Conservation (phyloP, 2,888 invertebrate genomes). For the Chrysolina americana region DNA sequence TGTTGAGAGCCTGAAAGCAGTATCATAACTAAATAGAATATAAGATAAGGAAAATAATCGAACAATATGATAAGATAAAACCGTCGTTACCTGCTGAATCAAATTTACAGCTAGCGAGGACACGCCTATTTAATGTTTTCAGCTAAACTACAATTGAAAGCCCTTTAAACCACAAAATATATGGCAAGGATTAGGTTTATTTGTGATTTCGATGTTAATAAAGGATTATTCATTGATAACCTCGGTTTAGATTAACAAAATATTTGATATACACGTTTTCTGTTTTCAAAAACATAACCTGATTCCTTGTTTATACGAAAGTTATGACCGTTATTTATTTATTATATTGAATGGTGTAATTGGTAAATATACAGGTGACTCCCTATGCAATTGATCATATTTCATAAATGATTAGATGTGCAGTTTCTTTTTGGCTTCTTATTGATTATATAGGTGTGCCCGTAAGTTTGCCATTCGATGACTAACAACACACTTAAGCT, state of each 20-base stretch:
- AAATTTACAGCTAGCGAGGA: conserved; percentile 58
- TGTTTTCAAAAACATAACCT: conserved; percentile 13
- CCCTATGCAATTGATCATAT: too few relatives aligned
- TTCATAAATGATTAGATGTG: too few relatives aligned
- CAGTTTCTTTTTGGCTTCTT: not conserved
- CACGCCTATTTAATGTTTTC: conserved; percentile 65
- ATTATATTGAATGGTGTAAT: too few relatives aligned
- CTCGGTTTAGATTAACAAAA: not conserved
- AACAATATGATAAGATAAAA: conserved; percentile 52
- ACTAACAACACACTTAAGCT: not conserved
- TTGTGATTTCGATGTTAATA: conserved; percentile 13
- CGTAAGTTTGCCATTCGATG: conserved; percentile 1
- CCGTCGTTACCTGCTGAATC: conserved; percentile 42
- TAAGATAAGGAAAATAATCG: conserved; percentile 19
- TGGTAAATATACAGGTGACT: too few relatives aligned
- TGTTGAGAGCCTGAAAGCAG: conserved; percentile 39
- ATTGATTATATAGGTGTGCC: conserved; percentile 17
- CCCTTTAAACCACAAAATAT: conserved; percentile 1
- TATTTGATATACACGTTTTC: not conserved
- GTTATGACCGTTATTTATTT: too few relatives aligned
- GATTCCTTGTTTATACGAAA: not conserved
- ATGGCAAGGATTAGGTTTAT: not conserved
- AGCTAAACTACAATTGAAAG: not conserved
- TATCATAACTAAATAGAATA: conserved; percentile 38
- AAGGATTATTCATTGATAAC: not conserved